phyloP scores from a whole-genome alignment of 2,797 vertebrate species.

The Liparis tanakae region DNA sequence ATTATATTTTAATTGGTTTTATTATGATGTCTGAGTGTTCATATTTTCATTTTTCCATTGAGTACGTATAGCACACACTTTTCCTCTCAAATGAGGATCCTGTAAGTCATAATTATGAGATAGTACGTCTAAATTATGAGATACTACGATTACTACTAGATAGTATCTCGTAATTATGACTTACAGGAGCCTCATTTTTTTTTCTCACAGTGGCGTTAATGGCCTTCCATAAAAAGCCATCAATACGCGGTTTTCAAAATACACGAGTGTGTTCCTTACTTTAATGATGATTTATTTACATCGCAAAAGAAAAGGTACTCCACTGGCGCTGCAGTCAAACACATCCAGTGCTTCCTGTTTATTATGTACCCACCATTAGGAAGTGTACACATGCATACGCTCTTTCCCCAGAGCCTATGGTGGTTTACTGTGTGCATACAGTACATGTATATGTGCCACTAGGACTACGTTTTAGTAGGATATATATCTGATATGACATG shows the following conservation, averaged over 20 bases:
- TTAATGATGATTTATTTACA: slow-evolving; percentile 1
- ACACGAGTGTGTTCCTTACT: not conserved
- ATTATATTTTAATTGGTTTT: not conserved
- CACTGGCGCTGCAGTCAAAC: not conserved
- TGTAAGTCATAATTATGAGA: no score
- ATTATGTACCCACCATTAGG: not conserved
- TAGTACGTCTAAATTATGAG: no score
- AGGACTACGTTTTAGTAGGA: not conserved
- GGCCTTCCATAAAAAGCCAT: not conserved
- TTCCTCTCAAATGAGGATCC: not conserved
- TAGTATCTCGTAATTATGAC: no score
- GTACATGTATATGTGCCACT: not conserved
- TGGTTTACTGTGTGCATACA: not conserved
- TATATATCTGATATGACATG: not conserved
- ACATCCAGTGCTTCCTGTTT: slow-evolving; percentile 13
- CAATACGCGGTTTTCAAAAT: slow-evolving; percentile 9
- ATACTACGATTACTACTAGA: no score
- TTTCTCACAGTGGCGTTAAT: no score
- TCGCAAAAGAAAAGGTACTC: slow-evolving; percentile 17
- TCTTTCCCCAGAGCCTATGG: slow-evolving; percentile 1
- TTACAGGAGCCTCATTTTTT: no score
- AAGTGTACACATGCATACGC: not conserved
- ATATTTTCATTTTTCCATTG: not conserved
- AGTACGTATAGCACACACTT: not conserved
- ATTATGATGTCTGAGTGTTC: not conserved